Evolutionary conservation across 2,113 vertebrate species (phyloP).

Genomic region (Myotis brandtii): DNA sequence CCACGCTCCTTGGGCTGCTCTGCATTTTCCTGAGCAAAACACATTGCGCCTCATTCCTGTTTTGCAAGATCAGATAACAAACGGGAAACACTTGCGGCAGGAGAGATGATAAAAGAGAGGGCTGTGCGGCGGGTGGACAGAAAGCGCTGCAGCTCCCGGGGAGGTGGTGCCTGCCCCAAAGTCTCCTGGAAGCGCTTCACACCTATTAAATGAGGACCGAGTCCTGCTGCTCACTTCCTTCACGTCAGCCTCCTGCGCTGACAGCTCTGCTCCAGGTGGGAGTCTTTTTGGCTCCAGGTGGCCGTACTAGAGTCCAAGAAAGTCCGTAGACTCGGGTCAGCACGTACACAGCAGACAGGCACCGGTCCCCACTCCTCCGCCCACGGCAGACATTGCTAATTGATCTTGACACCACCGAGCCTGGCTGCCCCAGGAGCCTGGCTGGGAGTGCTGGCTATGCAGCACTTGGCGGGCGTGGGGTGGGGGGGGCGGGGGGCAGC

Average conservation of each 20-base stretch:
- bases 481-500: background rate
- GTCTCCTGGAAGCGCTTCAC: background rate
- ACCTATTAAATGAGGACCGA: constrained; percentile 26
- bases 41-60: constrained; percentile 48
- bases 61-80: constrained; percentile 72
- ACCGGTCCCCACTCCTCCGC: rapidly evolving
- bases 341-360: background rate
- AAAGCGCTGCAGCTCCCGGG: background rate
- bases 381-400: background rate
- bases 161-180: background rate
- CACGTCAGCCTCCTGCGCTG: constrained; percentile 44
- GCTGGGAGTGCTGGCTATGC: background rate
- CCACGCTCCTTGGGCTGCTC: constrained; percentile 63
- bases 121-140: background rate
- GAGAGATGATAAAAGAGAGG: constrained; percentile 44
- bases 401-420: background rate
- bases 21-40: constrained; percentile 74
- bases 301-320: background rate
- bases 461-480: background rate
- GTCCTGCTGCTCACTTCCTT: constrained; percentile 41
- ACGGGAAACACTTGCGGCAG: background rate
- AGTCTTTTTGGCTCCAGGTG: constrained; percentile 30
- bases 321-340: background rate
- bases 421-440: background rate
- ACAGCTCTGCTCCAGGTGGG: constrained; percentile 17